Conservation (phyloP, 1,140 invertebrate genomes). For the Heterodera carotae region DNA sequence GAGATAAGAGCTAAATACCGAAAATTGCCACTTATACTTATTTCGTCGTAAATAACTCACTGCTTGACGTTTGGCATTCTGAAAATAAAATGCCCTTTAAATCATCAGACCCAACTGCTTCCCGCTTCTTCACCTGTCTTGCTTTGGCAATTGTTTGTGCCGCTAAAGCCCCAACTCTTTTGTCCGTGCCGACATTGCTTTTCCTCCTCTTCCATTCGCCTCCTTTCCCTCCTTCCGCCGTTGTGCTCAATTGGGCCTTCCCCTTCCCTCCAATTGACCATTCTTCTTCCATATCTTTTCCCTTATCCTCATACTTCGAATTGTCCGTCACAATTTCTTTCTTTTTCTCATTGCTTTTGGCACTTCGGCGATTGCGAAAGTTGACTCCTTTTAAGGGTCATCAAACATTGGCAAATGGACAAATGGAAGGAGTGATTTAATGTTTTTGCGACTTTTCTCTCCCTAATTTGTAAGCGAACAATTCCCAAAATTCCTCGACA, state of each 20-base stretch:
- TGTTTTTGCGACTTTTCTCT: not conserved
- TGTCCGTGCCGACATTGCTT: not conserved
- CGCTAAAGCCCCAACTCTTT: constrained; percentile 51
- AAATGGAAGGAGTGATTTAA: not conserved
- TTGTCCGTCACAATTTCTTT: not conserved
- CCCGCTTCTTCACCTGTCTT: constrained; percentile 35
- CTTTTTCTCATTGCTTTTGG: constrained; percentile 2
- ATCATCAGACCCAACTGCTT: not conserved
- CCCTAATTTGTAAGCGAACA: not conserved
- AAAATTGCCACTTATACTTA: no score
- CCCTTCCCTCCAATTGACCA: not conserved
- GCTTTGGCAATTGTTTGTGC: constrained; percentile 54
- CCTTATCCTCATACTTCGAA: not conserved
- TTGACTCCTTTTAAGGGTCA: not conserved
- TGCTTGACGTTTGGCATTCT: constrained; percentile 59
- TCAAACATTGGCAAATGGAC: not conserved
- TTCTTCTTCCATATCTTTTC: not conserved
- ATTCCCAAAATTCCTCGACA: no score
- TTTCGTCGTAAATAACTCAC: constrained; percentile 6
- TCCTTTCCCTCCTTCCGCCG: constrained; percentile 23
- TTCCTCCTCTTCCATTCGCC: not conserved
- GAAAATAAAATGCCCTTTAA: constrained; percentile 19
- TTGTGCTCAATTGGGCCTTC: no score
- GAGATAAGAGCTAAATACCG: no score
- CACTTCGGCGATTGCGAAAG: not conserved